Conservation (phyloP, 1,140 invertebrate species). For the Aphaenogaster rudis region DNA sequence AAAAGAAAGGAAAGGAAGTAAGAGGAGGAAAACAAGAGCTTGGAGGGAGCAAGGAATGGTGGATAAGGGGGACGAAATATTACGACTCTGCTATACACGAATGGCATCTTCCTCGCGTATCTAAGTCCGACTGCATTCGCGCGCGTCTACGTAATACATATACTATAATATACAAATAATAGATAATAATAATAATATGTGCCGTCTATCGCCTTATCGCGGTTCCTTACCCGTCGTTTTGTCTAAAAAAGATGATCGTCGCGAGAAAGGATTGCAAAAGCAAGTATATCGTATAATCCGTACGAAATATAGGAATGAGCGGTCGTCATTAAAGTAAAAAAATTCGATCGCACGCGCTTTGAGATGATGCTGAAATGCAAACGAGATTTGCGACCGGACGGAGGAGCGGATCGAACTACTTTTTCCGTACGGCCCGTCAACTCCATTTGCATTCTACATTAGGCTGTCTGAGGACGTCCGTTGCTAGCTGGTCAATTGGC, state of each 20-base stretch:
- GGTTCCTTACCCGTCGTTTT: constrained; percentile 54
- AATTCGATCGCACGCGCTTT: constrained; percentile 40
- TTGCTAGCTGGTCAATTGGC: constrained; percentile 63
- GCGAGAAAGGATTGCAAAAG: constrained; percentile 47
- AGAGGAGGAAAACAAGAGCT: not conserved
- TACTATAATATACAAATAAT: constrained; percentile 79
- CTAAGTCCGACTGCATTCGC: constrained; percentile 73
- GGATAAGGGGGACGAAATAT: constrained; percentile 52
- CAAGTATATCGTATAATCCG: not conserved
- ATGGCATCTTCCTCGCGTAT: constrained; percentile 49
- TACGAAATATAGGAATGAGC: constrained; percentile 49
- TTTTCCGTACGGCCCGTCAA: constrained; percentile 1
- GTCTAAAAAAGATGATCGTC: constrained; percentile 40
- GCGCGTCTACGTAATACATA: constrained; percentile 74
- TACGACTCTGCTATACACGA: constrained; percentile 62
- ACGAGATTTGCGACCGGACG: constrained; percentile 24
- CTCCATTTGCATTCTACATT: constrained; percentile 58
- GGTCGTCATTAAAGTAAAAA: constrained; percentile 59
- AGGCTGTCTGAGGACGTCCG: constrained; percentile 60
- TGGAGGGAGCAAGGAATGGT: constrained; percentile 44
- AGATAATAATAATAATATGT: constrained; percentile 63
- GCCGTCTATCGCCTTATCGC: constrained; percentile 70
- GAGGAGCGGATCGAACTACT: constrained; percentile 23
- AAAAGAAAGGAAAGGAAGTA: constrained; percentile 5
- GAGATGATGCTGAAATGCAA: constrained; percentile 45